These are phyloP conservation scores for Danio choprae DNA, from an alignment of 2,797 vertebrate genomes.

Conservation along the genomic window DNA sequence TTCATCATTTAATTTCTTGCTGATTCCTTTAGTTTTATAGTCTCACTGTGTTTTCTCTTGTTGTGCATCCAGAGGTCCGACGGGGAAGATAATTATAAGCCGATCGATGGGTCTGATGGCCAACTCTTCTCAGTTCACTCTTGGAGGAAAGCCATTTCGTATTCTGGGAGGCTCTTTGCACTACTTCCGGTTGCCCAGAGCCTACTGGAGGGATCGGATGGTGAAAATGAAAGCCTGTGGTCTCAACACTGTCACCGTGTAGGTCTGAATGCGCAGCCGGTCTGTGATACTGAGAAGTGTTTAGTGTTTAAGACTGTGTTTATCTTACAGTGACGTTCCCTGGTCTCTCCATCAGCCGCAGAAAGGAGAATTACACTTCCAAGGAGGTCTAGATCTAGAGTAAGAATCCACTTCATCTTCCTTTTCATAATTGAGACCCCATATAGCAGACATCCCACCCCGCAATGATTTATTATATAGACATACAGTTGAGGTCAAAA, in stretches of 20 bases:
- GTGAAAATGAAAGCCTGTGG: conserved; percentile 93
- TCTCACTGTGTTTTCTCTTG: not conserved
- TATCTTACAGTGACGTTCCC: conserved; percentile 84
- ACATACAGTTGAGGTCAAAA: too few relatives aligned
- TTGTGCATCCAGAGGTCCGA: conserved; percentile 63
- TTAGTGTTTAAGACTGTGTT: conserved; percentile 49
- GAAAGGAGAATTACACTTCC: conserved; percentile 87
- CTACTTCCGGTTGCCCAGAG: conserved; percentile 90
- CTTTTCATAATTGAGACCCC: not conserved
- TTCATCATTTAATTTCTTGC: too few relatives aligned
- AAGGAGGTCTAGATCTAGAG: conserved; percentile 87
- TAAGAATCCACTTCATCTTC: conserved; percentile 67
- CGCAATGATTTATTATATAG: too few relatives aligned
- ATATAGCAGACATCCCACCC: too few relatives aligned
- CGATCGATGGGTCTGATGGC: conserved; percentile 81
- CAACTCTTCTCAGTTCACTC: conserved; percentile 79
- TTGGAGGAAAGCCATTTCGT: conserved; percentile 83
- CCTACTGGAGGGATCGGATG: conserved; percentile 91
- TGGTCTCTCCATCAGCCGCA: conserved; percentile 93
- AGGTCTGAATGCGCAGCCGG: conserved; percentile 53
- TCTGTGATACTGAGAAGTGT: not conserved
- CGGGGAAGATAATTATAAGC: conserved; percentile 66
- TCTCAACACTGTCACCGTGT: conserved; percentile 94
- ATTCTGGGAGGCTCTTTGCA: conserved; percentile 90
- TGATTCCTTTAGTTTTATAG: too few relatives aligned